Evolutionary conservation across 1,140 invertebrate genomes (phyloP).

Genomic region (Pachyrhynchus sulphureomaculatus): DNA sequence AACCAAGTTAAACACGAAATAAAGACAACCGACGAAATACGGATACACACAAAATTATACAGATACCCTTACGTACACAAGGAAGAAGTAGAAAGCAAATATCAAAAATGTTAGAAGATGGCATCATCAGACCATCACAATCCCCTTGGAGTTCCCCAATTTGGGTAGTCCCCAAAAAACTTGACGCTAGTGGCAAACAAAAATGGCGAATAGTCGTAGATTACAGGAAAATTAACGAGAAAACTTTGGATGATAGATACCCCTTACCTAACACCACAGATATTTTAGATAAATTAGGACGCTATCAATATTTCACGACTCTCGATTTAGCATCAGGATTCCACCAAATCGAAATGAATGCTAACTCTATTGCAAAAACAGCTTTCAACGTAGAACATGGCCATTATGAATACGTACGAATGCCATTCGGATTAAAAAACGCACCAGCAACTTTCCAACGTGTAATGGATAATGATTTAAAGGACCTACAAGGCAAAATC

Average conservation of each 20-base stretch:
- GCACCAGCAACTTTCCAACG: conserved; percentile 37
- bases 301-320: conserved; percentile 51
- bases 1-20: conserved; percentile 16
- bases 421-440: conserved; percentile 50
- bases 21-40: conserved; percentile 1
- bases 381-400: conserved; percentile 32
- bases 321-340: conserved; percentile 54
- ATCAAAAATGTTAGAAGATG: conserved; percentile 26
- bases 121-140: conserved; percentile 19
- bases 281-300: conserved; percentile 46
- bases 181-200: conserved; percentile 9
- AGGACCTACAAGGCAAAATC: conserved; percentile 34
- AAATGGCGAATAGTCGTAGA: conserved; percentile 41
- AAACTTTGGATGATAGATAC: conserved; percentile 52
- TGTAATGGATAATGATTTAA: conserved; percentile 24
- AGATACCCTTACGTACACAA: conserved; percentile 42
- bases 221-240: conserved; percentile 50
- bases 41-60: conserved; percentile 45
- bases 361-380: conserved; percentile 48
- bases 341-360: conserved; percentile 40
- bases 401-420: conserved; percentile 33
- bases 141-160: conserved; percentile 14
- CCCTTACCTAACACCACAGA: conserved; percentile 54
- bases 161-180: conserved; percentile 19
- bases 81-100: conserved; percentile 40